These are phyloP conservation scores for Trematomus bernacchii DNA, from an alignment of 2,797 vertebrate genomes.

Conservation along the genomic window DNA sequence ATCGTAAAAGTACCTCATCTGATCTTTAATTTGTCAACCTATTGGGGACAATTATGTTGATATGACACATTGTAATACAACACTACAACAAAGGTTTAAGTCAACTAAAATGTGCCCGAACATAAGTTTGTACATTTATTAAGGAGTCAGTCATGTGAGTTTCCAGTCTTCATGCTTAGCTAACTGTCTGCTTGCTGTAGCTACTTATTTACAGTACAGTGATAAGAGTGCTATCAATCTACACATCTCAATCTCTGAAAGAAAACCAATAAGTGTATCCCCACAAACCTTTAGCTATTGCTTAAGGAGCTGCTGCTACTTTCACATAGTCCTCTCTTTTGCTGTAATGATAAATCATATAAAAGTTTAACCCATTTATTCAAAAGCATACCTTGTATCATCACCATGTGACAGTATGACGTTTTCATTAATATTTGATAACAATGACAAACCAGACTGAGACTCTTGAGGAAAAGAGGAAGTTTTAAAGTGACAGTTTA, in stretches of 20 bases:
- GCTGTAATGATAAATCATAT: neutral
- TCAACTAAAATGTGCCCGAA: neutral
- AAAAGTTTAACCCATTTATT: conserved; percentile 13
- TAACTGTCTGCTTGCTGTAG: neutral
- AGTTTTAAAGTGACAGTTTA: conserved; percentile 31
- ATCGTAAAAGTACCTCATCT: neutral
- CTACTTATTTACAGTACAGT: neutral
- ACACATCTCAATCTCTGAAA: neutral
- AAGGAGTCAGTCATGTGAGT: neutral
- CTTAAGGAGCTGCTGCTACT: neutral
- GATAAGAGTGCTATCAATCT: neutral
- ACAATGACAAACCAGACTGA: conserved; percentile 32
- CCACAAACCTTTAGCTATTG: neutral
- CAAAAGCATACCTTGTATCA: neutral
- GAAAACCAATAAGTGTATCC: neutral
- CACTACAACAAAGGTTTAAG: neutral
- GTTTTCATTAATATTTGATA: conserved; percentile 36
- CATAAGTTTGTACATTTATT: neutral
- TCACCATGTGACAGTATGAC: conserved; percentile 30
- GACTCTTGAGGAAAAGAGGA: conserved; percentile 9
- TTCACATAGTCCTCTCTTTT: neutral
- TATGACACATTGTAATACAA: neutral
- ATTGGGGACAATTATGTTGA: neutral
- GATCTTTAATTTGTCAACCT: neutral
- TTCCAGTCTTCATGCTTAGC: too few species aligned